These are phyloP conservation scores for Sympetrum striolatum DNA, from an alignment of 2,888 invertebrate genomes.

Conservation along the genomic window DNA sequence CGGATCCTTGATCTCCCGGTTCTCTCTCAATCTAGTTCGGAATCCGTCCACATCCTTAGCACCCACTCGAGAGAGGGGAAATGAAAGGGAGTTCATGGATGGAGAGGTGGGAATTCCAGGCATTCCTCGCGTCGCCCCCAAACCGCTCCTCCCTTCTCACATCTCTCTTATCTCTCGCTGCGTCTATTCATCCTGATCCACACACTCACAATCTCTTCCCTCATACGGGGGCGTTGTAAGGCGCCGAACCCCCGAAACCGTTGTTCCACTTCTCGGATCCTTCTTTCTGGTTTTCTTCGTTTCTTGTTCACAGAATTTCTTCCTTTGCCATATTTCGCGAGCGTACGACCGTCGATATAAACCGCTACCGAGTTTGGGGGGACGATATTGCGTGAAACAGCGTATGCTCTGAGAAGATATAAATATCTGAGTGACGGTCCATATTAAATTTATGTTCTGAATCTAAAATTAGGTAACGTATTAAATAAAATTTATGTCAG, in stretches of 20 bases:
- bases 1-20: not conserved
- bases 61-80: not conserved
- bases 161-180: not conserved
- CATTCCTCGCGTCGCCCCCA: not conserved
- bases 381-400: not conserved
- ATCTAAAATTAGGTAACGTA: no score
- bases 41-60: constrained; percentile 26
- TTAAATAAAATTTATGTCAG: no score
- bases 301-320: no score
- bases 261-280: not conserved
- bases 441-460: no score
- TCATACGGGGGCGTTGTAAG: not conserved
- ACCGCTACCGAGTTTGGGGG: no score
- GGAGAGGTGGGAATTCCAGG: not conserved
- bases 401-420: not conserved
- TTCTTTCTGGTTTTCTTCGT: not conserved
- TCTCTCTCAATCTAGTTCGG: constrained; percentile 36
- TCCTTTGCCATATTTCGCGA: no score
- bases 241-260: not conserved
- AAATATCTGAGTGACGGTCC: not conserved
- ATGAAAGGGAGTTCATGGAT: not conserved
- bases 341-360: no score
- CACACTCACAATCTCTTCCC: not conserved
- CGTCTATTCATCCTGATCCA: not conserved
- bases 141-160: not conserved